Conservation (phyloP, 2,113 vertebrate genomes). For the Acanthisitta chloris region DNA sequence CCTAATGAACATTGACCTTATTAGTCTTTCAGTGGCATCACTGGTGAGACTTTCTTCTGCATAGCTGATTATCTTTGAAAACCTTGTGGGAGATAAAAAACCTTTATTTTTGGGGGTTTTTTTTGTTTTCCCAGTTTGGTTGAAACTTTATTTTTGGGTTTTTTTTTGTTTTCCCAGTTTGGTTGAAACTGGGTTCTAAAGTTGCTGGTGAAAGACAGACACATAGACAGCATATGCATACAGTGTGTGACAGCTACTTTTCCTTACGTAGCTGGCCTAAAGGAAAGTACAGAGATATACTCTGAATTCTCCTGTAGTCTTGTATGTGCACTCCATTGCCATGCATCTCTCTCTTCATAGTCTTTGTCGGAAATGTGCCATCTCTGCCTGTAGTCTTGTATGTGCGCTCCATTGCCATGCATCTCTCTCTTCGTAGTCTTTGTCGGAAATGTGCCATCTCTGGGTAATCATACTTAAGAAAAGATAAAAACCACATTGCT, state of each 20-base stretch:
- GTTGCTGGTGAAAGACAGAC: neutral
- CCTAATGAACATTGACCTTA: neutral
- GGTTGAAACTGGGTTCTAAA: neutral
- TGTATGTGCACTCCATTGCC: neutral
- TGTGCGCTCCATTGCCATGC: neutral
- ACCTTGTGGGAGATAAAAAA: neutral
- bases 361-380: conserved; percentile 25
- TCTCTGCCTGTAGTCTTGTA: neutral
- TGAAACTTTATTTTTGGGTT: neutral
- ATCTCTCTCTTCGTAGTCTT: neutral
- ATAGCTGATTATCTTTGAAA: neutral
- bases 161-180: neutral
- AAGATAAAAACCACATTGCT: neutral
- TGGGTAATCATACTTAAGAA: neutral
- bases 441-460: conserved; percentile 23
- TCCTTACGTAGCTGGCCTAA: neutral
- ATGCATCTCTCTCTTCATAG: neutral
- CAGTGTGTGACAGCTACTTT: neutral
- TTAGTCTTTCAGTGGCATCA: neutral
- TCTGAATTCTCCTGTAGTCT: neutral
- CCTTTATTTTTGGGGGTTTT: neutral
- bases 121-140: neutral
- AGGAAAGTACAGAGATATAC: neutral
- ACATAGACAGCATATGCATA: neutral
- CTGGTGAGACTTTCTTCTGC: neutral